phyloP scores from a whole-genome alignment of 2,888 invertebrate species.

The Diachrysia chrysitis region DNA sequence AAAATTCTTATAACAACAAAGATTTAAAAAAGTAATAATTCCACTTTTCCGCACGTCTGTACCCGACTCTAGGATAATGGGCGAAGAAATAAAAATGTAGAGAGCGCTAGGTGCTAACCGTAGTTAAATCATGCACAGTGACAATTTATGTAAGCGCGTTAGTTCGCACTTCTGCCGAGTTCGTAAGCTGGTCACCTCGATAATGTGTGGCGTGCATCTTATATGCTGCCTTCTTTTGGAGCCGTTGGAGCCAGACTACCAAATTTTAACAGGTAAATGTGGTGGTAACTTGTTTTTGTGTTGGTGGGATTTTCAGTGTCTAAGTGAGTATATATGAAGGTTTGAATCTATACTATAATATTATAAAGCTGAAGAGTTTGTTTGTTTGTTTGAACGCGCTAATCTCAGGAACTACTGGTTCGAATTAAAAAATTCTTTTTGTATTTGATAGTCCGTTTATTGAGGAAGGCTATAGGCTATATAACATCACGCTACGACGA shows the following conservation, averaged over 20 bases:
- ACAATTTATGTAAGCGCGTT: conserved; percentile 69
- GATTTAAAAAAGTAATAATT: conserved; percentile 11
- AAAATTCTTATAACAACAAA: background rate
- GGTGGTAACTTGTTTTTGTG: no score
- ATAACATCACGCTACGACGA: no score
- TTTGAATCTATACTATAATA: no score
- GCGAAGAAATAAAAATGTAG: conserved; percentile 67
- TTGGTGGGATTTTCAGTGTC: no score
- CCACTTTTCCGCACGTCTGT: conserved; percentile 59
- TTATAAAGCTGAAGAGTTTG: no score
- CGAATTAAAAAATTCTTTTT: no score
- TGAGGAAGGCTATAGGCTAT: no score
- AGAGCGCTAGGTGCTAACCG: conserved; percentile 66
- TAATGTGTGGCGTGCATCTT: conserved; percentile 48
- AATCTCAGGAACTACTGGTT: no score
- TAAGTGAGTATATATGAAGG: no score
- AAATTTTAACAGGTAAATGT: conserved; percentile 46
- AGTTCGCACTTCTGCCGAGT: conserved; percentile 46
- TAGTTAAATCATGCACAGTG: conserved; percentile 70
- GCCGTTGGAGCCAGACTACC: conserved; percentile 21
- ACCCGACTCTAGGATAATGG: conserved; percentile 62
- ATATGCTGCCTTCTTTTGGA: conserved; percentile 8
- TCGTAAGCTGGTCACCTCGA: conserved; percentile 56
- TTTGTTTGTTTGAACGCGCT: no score
- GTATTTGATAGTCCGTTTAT: no score